phyloP scores from a whole-genome alignment of 2,113 vertebrate genomes.

The Ovis aries region DNA sequence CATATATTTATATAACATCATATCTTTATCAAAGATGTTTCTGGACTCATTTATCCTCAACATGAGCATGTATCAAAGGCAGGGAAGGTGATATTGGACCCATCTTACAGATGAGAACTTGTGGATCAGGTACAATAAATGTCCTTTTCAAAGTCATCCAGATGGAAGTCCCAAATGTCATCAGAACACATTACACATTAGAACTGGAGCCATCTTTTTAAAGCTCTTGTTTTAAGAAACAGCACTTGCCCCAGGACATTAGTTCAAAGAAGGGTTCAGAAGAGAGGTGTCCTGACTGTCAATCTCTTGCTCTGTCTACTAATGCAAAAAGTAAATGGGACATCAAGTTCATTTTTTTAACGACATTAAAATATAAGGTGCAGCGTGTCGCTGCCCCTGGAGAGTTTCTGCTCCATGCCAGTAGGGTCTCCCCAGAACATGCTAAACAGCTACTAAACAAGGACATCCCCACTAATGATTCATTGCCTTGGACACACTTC shows the following conservation, averaged over 20 bases:
- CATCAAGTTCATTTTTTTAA: not conserved
- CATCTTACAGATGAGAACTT: not conserved
- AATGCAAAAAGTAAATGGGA: not conserved
- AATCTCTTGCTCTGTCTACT: not conserved
- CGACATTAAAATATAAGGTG: not conserved
- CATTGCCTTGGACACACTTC: not conserved
- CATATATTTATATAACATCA: not conserved
- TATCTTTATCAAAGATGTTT: not conserved
- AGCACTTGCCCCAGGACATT: not conserved
- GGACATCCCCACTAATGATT: not conserved
- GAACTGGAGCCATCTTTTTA: not conserved
- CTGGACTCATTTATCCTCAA: not conserved
- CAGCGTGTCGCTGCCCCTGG: fast-evolving
- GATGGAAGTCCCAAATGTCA: not conserved
- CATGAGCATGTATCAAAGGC: not conserved
- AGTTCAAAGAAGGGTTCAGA: not conserved
- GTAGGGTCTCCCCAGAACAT: not conserved
- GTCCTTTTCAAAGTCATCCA: not conserved
- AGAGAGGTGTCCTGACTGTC: not conserved
- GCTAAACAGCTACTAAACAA: not conserved
- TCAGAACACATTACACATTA: not conserved
- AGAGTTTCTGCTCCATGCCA: not conserved
- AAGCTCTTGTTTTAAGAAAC: not conserved
- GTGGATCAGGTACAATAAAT: not conserved
- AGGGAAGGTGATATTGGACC: not conserved